Conservation (phyloP, 2,888 invertebrate genomes). For the Drosophila niveifrons region DNA sequence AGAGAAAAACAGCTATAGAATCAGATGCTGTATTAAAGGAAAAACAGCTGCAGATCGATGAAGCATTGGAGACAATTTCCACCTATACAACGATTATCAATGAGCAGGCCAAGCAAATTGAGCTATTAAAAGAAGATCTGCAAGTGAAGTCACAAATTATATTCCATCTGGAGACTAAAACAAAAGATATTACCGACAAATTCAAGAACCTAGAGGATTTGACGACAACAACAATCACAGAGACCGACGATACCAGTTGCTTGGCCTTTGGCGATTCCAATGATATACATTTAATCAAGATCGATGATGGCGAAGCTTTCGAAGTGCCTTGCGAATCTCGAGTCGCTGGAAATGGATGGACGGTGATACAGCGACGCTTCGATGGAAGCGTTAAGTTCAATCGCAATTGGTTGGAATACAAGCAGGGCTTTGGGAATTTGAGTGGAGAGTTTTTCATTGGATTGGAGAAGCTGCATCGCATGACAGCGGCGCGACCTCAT, state of each 20-base stretch:
- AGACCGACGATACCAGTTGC: conserved; percentile 32
- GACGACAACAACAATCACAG: not conserved
- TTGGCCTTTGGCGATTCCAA: conserved; percentile 23
- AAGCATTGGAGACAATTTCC: conserved; percentile 23
- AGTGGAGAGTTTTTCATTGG: conserved; percentile 90
- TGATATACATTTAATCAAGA: conserved; percentile 32
- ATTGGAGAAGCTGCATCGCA: conserved; percentile 88
- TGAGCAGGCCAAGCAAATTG: conserved; percentile 43
- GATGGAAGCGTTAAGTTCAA: conserved; percentile 89
- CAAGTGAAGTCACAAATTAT: conserved; percentile 41
- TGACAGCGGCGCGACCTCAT: conserved; percentile 80
- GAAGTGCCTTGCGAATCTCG: conserved; percentile 40
- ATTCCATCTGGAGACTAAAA: conserved; percentile 27
- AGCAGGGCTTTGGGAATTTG: conserved; percentile 89
- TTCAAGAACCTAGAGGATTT: conserved; percentile 24
- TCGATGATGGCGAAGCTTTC: conserved; percentile 29
- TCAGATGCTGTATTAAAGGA: not conserved
- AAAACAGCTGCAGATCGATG: conserved; percentile 33
- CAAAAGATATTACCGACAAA: conserved; percentile 12
- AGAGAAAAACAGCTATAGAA: not conserved
- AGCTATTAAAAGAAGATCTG: conserved; percentile 28
- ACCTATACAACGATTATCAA: conserved; percentile 39
- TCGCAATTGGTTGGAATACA: conserved; percentile 88
- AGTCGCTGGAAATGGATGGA: conserved; percentile 86
- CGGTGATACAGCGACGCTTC: conserved; percentile 89